Evolutionary conservation across 2,113 vertebrate genomes (phyloP).

Genomic region (Camelus dromedarius): DNA sequence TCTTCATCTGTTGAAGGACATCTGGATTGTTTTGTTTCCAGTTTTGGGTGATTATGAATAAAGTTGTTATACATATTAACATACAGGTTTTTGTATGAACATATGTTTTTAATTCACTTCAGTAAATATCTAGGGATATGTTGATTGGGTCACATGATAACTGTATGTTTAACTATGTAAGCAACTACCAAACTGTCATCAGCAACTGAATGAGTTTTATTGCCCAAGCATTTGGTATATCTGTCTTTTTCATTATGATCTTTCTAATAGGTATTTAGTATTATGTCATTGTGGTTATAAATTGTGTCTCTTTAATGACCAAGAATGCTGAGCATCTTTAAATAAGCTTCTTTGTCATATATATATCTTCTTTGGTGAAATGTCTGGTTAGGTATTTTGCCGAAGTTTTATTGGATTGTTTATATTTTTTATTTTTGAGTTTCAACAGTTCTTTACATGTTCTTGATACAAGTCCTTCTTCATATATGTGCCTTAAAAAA

Average conservation of each 20-base stretch:
- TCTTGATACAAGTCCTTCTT: background rate
- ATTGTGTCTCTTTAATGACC: background rate
- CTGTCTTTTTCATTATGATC: background rate
- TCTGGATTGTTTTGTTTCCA: background rate
- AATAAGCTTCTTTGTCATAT: background rate
- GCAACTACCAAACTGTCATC: background rate
- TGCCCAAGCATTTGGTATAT: background rate
- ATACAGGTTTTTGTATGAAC: background rate
- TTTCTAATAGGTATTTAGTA: background rate
- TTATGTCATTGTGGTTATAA: background rate
- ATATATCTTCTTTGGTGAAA: background rate
- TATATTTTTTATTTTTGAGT: background rate
- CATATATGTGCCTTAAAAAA: background rate
- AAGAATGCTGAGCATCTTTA: background rate
- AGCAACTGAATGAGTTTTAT: background rate
- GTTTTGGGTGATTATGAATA: background rate
- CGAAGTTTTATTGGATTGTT: background rate
- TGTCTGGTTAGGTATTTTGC: background rate
- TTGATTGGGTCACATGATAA: background rate
- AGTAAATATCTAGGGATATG: background rate
- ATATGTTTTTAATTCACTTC: conserved; percentile 19
- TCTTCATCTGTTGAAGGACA: conserved; percentile 23
- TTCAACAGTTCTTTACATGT: background rate
- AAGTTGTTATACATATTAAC: background rate
- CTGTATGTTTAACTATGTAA: background rate